Base-by-base conservation (phyloP, 2,797 vertebrate genomes). In the Typhlichthys eigenmanni region DNA sequence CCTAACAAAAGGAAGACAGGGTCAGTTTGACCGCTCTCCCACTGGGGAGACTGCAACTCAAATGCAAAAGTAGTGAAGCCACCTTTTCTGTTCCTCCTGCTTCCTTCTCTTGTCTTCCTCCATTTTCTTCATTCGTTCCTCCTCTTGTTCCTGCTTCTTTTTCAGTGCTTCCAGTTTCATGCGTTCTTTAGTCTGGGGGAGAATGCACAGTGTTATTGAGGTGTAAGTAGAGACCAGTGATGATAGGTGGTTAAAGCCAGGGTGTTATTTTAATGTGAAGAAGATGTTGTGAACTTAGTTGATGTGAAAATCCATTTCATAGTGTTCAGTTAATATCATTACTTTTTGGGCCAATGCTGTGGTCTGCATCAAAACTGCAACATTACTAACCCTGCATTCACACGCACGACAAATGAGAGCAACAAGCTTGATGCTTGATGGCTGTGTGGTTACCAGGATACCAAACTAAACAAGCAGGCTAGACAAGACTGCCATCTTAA, bases 81-180 rank as follows among this genome's bases (percentile, higher is more conserved):
- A 98, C 97, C 92, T 91, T 87, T 93, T 98, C 51, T 95, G 85
- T 68, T 99, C 96, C 5, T 96, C 96, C 58, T 94, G 93, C 50
- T 95, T 94, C 54, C 69, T 93, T 55, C 82, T 94, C 86, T 93
- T 96, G 19, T 98, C 96, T 68, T 98, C 98, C 71, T 98, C 96
- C 80, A 96, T 90, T 76, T 96, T 99, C 85, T 89, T 94, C 66
- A 90, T 94, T 54, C 96, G 92, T 60, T 96, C 94, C 11, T 95
- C 92, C 82, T 99, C 96, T 0, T 94, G 95, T 75, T 98, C 96
- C 72, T 95, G 94, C 80, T 99, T 99, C 85, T 93, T 95, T 73
- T 93, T 93, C 14, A 98, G 91, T 32, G 86, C 93, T 65, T 98
- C 97, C 64, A 97, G 88, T 7, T 96, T 96, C 83, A 92, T 84